These are phyloP conservation scores for Muscicapa adusta DNA, from an alignment of 2,113 vertebrate genomes.

Conservation along the genomic window DNA sequence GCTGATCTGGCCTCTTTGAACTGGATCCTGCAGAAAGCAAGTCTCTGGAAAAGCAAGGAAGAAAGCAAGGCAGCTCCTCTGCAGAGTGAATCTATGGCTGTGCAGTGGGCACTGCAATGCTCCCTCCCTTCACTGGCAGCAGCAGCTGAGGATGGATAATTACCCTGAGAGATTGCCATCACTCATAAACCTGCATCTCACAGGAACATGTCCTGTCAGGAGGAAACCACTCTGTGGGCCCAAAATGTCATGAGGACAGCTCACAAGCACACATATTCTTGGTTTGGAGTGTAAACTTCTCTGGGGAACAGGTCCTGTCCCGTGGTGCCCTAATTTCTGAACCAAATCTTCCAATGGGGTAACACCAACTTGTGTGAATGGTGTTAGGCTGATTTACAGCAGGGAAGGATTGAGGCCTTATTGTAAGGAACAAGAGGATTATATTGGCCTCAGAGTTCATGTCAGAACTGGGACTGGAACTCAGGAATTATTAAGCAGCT, in stretches of 20 bases:
- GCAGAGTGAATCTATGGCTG: neutral
- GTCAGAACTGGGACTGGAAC: constrained; percentile 22
- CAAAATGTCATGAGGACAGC: neutral
- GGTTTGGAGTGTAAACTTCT: neutral
- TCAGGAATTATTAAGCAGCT: constrained; percentile 28
- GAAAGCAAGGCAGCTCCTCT: neutral
- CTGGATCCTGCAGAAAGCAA: neutral
- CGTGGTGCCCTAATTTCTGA: neutral
- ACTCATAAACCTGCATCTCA: neutral
- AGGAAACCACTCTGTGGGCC: neutral
- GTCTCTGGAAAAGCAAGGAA: neutral
- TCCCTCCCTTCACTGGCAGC: neutral
- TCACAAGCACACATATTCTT: neutral
- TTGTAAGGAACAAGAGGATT: constrained; percentile 44
- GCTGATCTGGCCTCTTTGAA: neutral
- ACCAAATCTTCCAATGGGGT: neutral
- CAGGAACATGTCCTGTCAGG: constrained; percentile 6
- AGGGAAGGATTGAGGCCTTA: neutral
- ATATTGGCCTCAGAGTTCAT: neutral
- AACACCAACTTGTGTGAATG: neutral
- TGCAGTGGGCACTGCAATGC: neutral
- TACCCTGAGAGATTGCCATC: neutral
- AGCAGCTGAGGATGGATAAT: neutral
- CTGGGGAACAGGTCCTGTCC: neutral
- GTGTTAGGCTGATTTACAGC: neutral